Conservation (phyloP, 2,888 invertebrate species). For the Teinopalpus imperialis region DNA sequence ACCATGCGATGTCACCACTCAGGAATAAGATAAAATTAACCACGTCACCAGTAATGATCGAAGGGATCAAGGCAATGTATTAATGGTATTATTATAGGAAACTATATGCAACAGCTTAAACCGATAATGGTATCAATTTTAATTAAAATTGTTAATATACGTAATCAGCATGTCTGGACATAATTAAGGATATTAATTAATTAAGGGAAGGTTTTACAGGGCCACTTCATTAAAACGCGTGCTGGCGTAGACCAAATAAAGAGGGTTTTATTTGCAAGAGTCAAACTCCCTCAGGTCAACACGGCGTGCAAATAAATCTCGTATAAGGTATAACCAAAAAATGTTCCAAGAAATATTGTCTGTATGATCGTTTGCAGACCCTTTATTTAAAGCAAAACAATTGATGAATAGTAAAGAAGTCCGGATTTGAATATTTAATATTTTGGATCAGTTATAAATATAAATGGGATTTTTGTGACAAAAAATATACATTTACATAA, state of each 20-base stretch:
- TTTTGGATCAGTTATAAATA: too few species aligned
- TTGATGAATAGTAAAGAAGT: too few species aligned
- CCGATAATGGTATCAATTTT: not conserved
- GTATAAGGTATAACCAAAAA: constrained; percentile 44
- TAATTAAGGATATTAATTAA: constrained; percentile 39
- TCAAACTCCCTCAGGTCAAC: constrained; percentile 44
- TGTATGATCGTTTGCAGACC: not conserved
- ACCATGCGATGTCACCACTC: too few species aligned
- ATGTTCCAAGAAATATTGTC: constrained; percentile 3
- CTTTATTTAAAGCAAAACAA: too few species aligned
- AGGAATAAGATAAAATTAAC: too few species aligned
- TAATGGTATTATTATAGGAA: too few species aligned
- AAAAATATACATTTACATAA: too few species aligned
- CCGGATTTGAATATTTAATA: too few species aligned
- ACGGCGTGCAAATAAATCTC: constrained; percentile 40
- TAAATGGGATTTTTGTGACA: too few species aligned
- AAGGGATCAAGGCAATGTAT: too few species aligned
- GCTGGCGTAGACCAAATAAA: constrained; percentile 53
- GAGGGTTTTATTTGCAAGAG: constrained; percentile 54
- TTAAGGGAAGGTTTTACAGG: constrained; percentile 42
- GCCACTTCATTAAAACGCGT: constrained; percentile 62
- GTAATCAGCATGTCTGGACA: constrained; percentile 11
- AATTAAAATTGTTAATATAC: constrained; percentile 13
- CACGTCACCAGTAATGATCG: too few species aligned
- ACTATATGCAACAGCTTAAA: too few species aligned